phyloP scores from a whole-genome alignment of 2,888 invertebrate species.

The Epinotia bilunana region DNA sequence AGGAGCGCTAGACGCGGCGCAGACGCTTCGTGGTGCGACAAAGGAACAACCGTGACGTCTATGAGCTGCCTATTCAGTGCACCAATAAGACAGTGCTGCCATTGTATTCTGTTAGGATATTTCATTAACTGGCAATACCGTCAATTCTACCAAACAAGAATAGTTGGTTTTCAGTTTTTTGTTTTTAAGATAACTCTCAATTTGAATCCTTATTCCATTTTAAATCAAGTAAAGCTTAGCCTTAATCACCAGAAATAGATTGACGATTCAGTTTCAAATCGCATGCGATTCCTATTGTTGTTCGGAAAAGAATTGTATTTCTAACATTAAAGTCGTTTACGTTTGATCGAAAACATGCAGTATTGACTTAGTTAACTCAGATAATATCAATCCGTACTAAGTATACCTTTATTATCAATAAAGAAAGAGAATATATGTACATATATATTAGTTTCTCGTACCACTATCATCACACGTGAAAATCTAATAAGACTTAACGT shows the following conservation, averaged over 20 bases:
- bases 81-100: constrained; percentile 3
- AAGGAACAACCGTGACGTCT: constrained; percentile 12
- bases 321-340: no score
- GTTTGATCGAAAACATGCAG: no score
- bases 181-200: no score
- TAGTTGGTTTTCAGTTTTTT: no score
- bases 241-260: background rate
- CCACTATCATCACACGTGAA: background rate
- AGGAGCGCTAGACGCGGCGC: constrained; percentile 69
- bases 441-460: background rate
- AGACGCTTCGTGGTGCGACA: constrained; percentile 57
- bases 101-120: constrained; percentile 6
- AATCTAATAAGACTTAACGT: constrained; percentile 25
- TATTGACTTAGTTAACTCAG: no score
- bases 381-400: no score
- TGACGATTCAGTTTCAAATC: no score
- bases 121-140: background rate
- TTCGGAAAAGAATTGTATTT: no score
- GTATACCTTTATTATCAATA: no score
- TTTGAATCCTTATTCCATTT: no score
- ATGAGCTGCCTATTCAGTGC: background rate
- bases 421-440: no score
- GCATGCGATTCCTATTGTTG: no score
- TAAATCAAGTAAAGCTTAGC: background rate
- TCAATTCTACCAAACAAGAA: background rate